Evolutionary conservation across 2,888 invertebrate genomes (phyloP).

Genomic region (Tetheella fluctuosa): DNA sequence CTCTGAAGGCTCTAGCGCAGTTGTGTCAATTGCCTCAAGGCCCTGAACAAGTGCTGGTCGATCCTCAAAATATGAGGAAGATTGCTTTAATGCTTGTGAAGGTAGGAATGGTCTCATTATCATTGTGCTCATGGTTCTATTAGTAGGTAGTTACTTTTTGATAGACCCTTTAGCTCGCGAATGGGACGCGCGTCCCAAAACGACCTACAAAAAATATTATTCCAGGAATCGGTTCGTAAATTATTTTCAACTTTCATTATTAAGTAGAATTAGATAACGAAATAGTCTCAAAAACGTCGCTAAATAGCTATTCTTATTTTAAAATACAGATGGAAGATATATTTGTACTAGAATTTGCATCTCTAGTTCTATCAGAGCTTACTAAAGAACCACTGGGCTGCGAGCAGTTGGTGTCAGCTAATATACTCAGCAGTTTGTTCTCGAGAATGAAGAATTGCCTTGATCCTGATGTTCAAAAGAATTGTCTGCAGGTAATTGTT

Average conservation of each 20-base stretch:
- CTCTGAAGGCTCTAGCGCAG: conserved; percentile 80
- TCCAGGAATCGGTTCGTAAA: too few species aligned
- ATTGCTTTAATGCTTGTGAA: conserved; percentile 69
- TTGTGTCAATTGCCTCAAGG: conserved; percentile 76
- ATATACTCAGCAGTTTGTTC: conserved; percentile 73
- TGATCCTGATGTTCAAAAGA: conserved; percentile 84
- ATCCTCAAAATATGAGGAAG: conserved; percentile 65
- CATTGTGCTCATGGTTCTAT: neutral
- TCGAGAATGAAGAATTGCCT: conserved; percentile 74
- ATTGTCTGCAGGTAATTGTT: conserved; percentile 75
- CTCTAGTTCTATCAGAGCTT: conserved; percentile 76
- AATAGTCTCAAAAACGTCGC: neutral
- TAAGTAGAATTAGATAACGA: neutral
- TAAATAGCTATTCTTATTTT: neutral
- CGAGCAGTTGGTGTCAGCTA: conserved; percentile 72
- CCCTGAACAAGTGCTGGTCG: conserved; percentile 69
- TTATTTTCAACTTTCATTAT: too few species aligned
- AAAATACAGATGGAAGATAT: conserved; percentile 71
- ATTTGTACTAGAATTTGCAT: conserved; percentile 82
- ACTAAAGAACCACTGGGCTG: conserved; percentile 78
- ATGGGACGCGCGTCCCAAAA: too few species aligned
- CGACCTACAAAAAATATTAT: too few species aligned
- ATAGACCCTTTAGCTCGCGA: too few species aligned
- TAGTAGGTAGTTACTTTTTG: too few species aligned
- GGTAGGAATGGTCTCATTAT: conserved; percentile 42